phyloP scores from a whole-genome alignment of 2,888 invertebrate species.

The Philereme vetulata region DNA sequence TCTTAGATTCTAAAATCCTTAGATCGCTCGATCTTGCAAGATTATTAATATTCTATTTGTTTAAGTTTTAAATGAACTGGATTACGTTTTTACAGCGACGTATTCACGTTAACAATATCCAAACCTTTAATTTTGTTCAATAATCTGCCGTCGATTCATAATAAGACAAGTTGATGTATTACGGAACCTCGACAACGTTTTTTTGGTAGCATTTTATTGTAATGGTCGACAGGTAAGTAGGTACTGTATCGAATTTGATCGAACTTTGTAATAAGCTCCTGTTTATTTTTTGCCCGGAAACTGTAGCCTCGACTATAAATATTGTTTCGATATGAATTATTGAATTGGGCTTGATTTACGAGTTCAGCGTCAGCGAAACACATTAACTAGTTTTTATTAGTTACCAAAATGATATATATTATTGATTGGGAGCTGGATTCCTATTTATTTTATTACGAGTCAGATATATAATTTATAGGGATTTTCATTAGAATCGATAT shows the following conservation, averaged over 20 bases:
- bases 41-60: no score
- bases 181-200: conserved; percentile 11
- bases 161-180: conserved; percentile 4
- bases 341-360: conserved; percentile 22
- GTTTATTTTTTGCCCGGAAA: conserved; percentile 23
- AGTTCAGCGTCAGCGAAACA: conserved; percentile 10
- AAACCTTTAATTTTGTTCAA: no score
- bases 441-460: no score
- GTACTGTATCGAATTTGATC: conserved; percentile 18
- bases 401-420: neutral
- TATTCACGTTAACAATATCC: no score
- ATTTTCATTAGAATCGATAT: no score
- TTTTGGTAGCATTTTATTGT: conserved; percentile 13
- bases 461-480: no score
- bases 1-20: no score
- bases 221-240: conserved; percentile 9
- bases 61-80: no score
- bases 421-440: no score
- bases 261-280: conserved; percentile 21
- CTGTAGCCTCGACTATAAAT: conserved; percentile 5
- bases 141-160: no score
- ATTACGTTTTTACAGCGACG: no score
- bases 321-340: conserved; percentile 30
- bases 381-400: conserved; percentile 5
- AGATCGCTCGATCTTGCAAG: no score